A percentile compares a stretch with the other conserved stretches of the same genome.
These are phyloP conservation scores for Volucella zonaria DNA, from an alignment of 2,888 invertebrate species.

Conservation along the genomic window DNA sequence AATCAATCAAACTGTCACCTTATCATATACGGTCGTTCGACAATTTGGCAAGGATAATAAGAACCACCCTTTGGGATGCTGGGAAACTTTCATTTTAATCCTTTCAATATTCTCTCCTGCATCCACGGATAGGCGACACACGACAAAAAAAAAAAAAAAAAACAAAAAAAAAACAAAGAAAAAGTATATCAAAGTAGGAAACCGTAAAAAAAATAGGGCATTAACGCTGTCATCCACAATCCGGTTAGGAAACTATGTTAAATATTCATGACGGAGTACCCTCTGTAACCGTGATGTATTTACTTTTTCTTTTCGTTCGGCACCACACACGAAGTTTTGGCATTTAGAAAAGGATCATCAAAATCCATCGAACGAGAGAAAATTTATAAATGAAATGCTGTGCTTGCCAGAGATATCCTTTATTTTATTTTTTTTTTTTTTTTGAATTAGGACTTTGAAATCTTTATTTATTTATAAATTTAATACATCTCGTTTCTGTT, in stretches of 20 bases:
- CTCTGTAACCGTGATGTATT: conserved; percentile 52
- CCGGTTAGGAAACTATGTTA: conserved; percentile 44
- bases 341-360: conserved; percentile 55
- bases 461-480: background rate
- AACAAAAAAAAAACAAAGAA: conserved; percentile 4
- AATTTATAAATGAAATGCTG: conserved; percentile 31
- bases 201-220: conserved; percentile 39
- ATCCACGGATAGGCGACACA: background rate
- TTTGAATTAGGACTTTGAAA: background rate
- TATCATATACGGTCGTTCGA: conserved; percentile 62
- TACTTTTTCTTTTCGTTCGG: conserved; percentile 66
- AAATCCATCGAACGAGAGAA: conserved; percentile 20
- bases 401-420: conserved; percentile 24
- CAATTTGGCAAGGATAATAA: conserved; percentile 67
- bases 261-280: conserved; percentile 67
- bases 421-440: conserved; percentile 19
- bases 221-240: conserved; percentile 57
- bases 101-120: conserved; percentile 14
- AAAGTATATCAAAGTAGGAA: background rate
- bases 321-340: conserved; percentile 55
- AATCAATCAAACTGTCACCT: conserved; percentile 72
- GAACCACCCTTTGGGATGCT: conserved; percentile 43
- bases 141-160: background rate
- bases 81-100: conserved; percentile 61
- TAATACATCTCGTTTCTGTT: background rate